Evolutionary conservation across 2,113 vertebrate genomes (phyloP).

Genomic region (Regulus satrapa): DNA sequence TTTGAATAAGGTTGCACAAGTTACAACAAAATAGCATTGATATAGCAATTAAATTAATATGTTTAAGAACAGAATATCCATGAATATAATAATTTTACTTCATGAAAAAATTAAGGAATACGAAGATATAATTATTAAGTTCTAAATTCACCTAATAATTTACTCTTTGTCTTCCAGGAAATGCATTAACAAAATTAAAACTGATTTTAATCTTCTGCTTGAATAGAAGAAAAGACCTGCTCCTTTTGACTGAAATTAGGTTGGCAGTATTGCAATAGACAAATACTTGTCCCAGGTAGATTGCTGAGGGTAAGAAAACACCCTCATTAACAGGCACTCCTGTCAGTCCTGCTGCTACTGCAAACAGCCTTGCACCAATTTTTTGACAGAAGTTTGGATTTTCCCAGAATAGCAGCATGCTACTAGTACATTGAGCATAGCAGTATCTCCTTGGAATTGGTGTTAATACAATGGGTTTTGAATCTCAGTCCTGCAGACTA

Average conservation of each 20-base stretch:
- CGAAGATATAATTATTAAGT: background rate
- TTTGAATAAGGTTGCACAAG: background rate
- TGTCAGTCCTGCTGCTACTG: background rate
- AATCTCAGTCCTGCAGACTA: background rate
- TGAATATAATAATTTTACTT: background rate
- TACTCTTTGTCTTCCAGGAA: background rate
- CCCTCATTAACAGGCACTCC: background rate
- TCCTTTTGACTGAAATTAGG: background rate
- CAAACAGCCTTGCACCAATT: background rate
- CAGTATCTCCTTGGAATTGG: background rate
- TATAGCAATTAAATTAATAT: background rate
- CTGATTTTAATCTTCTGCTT: background rate
- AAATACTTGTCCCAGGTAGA: background rate
- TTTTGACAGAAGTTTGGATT: background rate
- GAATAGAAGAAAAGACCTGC: background rate
- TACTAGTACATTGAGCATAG: background rate
- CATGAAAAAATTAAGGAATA: background rate
- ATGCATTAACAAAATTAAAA: background rate
- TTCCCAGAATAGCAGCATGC: background rate
- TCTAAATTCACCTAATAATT: background rate
- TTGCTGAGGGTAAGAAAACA: background rate
- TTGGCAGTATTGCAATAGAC: background rate
- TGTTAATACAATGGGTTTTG: background rate
- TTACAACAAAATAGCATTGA: background rate
- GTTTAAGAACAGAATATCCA: background rate